These are phyloP conservation scores for Drosophila testacea DNA, from an alignment of 2,888 invertebrate species.

Conservation along the genomic window DNA sequence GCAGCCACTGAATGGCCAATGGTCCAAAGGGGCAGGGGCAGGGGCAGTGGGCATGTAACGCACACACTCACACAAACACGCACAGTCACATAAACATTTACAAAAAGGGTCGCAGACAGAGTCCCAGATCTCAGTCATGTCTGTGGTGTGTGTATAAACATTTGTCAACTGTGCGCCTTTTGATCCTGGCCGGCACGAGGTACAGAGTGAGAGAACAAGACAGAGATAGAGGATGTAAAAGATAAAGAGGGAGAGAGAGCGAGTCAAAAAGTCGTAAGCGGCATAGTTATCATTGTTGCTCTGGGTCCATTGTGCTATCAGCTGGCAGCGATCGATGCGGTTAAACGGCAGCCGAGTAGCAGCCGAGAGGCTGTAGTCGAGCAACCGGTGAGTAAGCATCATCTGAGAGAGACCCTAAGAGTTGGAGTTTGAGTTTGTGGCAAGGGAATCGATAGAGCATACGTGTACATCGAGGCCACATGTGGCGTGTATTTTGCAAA, in stretches of 20 bases:
- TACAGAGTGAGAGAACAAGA: slow-evolving; percentile 27
- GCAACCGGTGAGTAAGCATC: slow-evolving; percentile 27
- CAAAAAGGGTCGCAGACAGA: slow-evolving; percentile 62
- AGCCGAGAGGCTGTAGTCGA: slow-evolving; percentile 29
- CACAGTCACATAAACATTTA: slow-evolving; percentile 67
- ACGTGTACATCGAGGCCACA: slow-evolving; percentile 51
- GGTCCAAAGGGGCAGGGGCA: slow-evolving; percentile 48
- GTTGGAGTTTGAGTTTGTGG: slow-evolving; percentile 3
- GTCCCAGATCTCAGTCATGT: slow-evolving; percentile 36
- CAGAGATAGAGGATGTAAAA: slow-evolving; percentile 2
- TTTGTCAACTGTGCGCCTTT: slow-evolving; percentile 78
- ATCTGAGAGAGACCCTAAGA: slow-evolving; percentile 3
- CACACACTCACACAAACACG: slow-evolving; percentile 69
- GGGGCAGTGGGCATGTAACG: slow-evolving; percentile 69
- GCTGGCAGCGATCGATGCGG: slow-evolving; percentile 76
- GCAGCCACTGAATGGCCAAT: slow-evolving; percentile 49
- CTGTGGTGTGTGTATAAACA: slow-evolving; percentile 68
- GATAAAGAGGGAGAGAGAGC: slow-evolving; percentile 16
- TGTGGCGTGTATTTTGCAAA: slow-evolving; percentile 75
- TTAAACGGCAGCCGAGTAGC: slow-evolving; percentile 66
- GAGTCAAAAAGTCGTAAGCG: slow-evolving; percentile 68
- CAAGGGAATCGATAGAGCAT: slow-evolving; percentile 20
- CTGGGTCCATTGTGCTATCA: slow-evolving; percentile 71
- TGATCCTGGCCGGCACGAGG: slow-evolving; percentile 75
- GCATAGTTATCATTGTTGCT: slow-evolving; percentile 75